Conservation (phyloP, 1,140 invertebrate species). For the Drosophila miranda region DNA sequence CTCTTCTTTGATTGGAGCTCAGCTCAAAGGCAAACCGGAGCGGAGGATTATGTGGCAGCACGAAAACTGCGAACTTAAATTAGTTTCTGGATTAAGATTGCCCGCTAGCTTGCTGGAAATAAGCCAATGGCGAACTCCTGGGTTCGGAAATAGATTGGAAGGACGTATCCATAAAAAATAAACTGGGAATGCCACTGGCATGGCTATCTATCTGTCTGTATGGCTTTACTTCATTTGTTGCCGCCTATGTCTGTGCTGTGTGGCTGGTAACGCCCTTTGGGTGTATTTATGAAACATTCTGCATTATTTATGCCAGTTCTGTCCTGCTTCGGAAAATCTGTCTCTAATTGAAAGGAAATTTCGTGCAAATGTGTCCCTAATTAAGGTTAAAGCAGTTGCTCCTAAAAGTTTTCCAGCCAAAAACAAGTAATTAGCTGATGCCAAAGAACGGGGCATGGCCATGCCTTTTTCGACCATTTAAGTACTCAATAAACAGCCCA, state of each 20-base stretch:
- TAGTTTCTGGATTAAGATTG: constrained; percentile 43
- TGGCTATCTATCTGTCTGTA: constrained; percentile 19
- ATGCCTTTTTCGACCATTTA: constrained; percentile 35
- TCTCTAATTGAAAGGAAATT: constrained; percentile 71
- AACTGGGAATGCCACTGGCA: constrained; percentile 22
- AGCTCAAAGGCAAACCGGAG: constrained; percentile 14
- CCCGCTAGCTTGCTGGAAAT: not conserved
- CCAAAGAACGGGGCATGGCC: constrained; percentile 36
- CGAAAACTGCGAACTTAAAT: constrained; percentile 29
- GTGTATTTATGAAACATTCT: constrained; percentile 62
- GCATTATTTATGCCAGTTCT: constrained; percentile 64
- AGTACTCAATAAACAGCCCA: constrained; percentile 40
- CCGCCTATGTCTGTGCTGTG: not conserved
- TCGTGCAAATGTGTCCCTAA: constrained; percentile 56
- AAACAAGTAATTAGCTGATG: constrained; percentile 68
- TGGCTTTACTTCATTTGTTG: not conserved
- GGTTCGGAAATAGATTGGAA: too few species aligned
- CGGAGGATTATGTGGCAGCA: constrained; percentile 27
- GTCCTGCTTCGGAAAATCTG: constrained; percentile 17
- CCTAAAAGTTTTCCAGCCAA: constrained; percentile 34
- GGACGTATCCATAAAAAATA: too few species aligned
- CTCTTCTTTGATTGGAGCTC: constrained; percentile 36
- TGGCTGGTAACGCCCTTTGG: constrained; percentile 8
- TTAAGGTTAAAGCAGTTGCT: constrained; percentile 59
- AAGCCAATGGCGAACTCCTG: too few species aligned